phyloP scores from a whole-genome alignment of 35 echinoderm and acorn worm genomes.

The Diadema setosum region DNA sequence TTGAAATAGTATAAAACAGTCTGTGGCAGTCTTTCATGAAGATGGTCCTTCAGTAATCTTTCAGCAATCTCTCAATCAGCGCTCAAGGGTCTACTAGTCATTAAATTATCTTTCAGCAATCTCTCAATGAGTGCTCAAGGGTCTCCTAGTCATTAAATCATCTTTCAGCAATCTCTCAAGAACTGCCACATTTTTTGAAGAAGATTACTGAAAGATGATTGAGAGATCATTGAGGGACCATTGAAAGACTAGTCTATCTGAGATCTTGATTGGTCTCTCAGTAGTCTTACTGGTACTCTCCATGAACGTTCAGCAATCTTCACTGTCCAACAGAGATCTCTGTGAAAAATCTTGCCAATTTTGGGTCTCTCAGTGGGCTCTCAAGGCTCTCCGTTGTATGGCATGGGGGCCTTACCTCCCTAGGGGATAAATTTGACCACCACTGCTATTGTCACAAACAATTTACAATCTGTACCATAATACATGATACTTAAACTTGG shows the following conservation, averaged over 20 bases:
- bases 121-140: background rate
- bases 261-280: background rate
- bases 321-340: background rate
- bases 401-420: no score
- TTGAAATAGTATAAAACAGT: background rate
- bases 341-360: background rate
- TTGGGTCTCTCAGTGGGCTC: background rate
- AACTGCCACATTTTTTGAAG: background rate
- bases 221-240: no score
- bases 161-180: background rate
- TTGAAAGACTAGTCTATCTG: no score
- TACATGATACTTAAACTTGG: no score
- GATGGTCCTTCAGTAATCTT: background rate
- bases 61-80: background rate
- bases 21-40: background rate
- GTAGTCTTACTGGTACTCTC: background rate
- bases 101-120: background rate
- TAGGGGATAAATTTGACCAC: no score
- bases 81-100: background rate
- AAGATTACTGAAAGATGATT: no score
- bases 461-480: no score
- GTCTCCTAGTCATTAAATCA: background rate
- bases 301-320: background rate
- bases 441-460: no score
- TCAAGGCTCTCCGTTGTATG: no score